Base-by-base conservation (phyloP, 2,888 invertebrate species). In the Mimas tiliae region DNA sequence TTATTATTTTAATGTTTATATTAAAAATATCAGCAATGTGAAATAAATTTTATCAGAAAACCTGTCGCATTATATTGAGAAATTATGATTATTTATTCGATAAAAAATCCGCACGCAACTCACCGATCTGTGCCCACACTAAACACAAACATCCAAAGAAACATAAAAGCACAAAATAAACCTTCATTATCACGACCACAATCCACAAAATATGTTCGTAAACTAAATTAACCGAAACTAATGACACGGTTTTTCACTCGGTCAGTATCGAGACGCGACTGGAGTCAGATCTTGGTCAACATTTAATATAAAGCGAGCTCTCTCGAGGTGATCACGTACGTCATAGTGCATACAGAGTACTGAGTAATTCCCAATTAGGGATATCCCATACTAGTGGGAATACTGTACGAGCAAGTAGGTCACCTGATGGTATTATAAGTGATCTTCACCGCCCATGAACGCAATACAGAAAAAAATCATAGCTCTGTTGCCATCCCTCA, bases 81-180 rank as follows among this genome's bases (percentile, higher is more conserved):
- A 27, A 27, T 3, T 27, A 27, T 27, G 27, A 1, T 27, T 27
- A 27, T 27, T 27, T 42, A 9, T 42, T 42, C 33, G 52, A 27
- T 52, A 52, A 14, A n/a, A 3, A 53, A 53, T 14, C 2, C n/a
- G 21, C 33, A 53, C 27, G 42, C 16, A 67, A 86, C 90, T 89
- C 50, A 90, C 91, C 87, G 52, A 86, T 88, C 64, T 91, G 91
- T 73, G 85, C 82, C 8, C 75, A 71, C 53, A 83, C 86, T 64
- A 74, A 64, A 70, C 81, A 78, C 47, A 85, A 72, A 80, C 80
- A 85, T 78, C 87, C 70, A 83, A 74, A 79, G 69, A 86, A 69
- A 80, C 85, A 87, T 75, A 89, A 64, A 1, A 69, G 80, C 53
- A 68, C 75, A 72, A 74, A 74, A 67, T 69, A 76, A 69, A 65